Percentiles rank a stretch among this genome's conserved stretches.
Conservation (phyloP, 1,140 invertebrate species). For the Drosophila setifemur region DNA sequence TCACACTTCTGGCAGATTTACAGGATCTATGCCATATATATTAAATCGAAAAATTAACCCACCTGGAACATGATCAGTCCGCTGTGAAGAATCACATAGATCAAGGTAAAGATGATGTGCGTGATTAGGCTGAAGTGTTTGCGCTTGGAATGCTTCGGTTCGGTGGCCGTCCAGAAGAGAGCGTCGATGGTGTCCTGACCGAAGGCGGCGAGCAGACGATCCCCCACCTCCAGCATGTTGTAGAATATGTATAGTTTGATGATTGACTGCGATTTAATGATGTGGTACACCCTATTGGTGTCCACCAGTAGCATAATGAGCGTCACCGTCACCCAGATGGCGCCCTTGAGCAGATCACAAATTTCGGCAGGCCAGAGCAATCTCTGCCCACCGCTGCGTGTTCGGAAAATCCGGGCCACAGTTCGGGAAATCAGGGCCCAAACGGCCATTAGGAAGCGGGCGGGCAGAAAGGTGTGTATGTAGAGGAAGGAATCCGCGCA, state of each 20-base stretch:
- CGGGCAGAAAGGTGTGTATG: slow-evolving; percentile 98
- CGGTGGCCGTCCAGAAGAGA: slow-evolving; percentile 98
- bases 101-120: slow-evolving; percentile 94
- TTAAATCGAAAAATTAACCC: too few species aligned
- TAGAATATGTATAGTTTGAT: slow-evolving; percentile 99
- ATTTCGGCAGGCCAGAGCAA: slow-evolving; percentile 95
- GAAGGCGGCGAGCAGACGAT: slow-evolving; percentile 97
- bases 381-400: slow-evolving; percentile 82
- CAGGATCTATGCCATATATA: too few species aligned
- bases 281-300: slow-evolving; percentile 99
- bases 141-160: slow-evolving; percentile 91
- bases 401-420: slow-evolving; percentile 89
- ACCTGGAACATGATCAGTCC: slow-evolving; percentile 95
- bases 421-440: slow-evolving; percentile 90
- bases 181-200: slow-evolving; percentile 99
- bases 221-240: slow-evolving; percentile 99
- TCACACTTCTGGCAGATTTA: too few species aligned
- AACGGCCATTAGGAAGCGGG: slow-evolving; percentile 93
- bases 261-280: slow-evolving; percentile 98
- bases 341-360: slow-evolving; percentile 97
- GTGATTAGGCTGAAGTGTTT: slow-evolving; percentile 94
- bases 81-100: slow-evolving; percentile 97
- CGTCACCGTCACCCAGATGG: slow-evolving; percentile 93
- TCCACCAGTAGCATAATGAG: slow-evolving; percentile 95
- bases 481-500: slow-evolving; percentile 99